Evolutionary conservation across 2,888 invertebrate species (phyloP), one percentile per base, ranked within the genome.

Genomic region (Diabrotica balteata): DNA sequence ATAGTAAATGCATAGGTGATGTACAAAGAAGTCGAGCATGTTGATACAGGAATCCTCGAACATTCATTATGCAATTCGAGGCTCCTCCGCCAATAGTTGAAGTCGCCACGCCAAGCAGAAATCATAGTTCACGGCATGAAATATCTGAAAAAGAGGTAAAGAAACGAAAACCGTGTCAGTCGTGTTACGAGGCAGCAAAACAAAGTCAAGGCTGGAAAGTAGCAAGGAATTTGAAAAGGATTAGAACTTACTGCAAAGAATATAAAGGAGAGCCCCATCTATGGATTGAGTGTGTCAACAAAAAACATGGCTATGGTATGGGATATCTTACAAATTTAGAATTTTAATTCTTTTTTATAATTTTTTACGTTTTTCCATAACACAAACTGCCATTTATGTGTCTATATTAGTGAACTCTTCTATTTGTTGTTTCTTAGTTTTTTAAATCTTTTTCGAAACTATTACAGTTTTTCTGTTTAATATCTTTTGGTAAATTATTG

Each of bases 211-310:
- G 49, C 59, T 59, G 59, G 49, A 8, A 32, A 49, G 49, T 49
- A 47, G 50, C 59, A 22, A 59, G 59, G 50, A 59, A 59, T 49
- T 59, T 59, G 7, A 59, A 49, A 22, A 47, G 50, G 59, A 59
- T 59, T 59, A 2, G 59, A 49, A 46, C 49, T 10, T 59, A 59
- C 59, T 59, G 47, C 49, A 49, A 8, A 47, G 59, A 49, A 47
- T 59, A 49, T 49, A 32, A 59, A 59, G 59, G 59, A 47, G 59
- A 59, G 59, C 59, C 59, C 22, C 59, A 59, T 49, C 59, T 59
- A 45, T 59, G 59, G 7, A 46, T 59, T 59, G 7, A 17, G 17
- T 17, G 17, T 17, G 1, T 17, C 17, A 2, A 17, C 17, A 17
- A 17, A 17, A 17, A 17, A 17, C 17, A 17, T 2, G 17, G 17